Conservation (phyloP, 2,113 vertebrate species). For the Ciconia stormi region DNA sequence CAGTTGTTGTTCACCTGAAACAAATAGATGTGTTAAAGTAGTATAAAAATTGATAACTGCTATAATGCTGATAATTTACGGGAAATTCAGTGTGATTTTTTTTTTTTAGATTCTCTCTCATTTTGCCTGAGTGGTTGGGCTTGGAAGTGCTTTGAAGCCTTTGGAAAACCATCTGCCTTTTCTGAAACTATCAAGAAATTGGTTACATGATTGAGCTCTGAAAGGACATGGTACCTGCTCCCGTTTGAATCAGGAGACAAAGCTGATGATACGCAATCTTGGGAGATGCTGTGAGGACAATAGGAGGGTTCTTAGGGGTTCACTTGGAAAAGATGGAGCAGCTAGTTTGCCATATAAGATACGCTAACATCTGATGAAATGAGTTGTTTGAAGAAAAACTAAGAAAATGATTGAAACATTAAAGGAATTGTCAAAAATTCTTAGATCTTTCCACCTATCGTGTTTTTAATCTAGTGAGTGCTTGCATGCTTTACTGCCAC, state of each 20-base stretch:
- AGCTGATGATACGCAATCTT: rapidly evolving
- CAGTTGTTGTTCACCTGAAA: neutral
- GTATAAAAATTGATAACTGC: neutral
- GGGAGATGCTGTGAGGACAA: neutral
- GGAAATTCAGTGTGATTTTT: neutral
- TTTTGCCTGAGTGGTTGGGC: neutral
- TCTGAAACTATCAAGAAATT: neutral
- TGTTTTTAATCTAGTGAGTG: neutral
- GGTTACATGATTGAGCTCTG: neutral
- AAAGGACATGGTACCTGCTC: neutral
- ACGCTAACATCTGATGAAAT: too few relatives aligned
- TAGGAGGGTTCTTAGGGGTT: neutral
- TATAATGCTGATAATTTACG: neutral
- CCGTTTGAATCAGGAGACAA: neutral
- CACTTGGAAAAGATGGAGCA: neutral
- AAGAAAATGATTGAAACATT: neutral
- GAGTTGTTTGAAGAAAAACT: neutral
- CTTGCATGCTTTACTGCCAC: rapidly evolving
- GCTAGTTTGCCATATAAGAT: rapidly evolving
- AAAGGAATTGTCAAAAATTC: neutral
- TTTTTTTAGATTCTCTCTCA: neutral
- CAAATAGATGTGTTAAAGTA: neutral
- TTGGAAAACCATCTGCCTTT: neutral
- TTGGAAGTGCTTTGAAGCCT: neutral
- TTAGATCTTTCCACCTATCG: rapidly evolving